Conservation (phyloP, 2,888 invertebrate species). For the Mesorhabditis sp. region DNA sequence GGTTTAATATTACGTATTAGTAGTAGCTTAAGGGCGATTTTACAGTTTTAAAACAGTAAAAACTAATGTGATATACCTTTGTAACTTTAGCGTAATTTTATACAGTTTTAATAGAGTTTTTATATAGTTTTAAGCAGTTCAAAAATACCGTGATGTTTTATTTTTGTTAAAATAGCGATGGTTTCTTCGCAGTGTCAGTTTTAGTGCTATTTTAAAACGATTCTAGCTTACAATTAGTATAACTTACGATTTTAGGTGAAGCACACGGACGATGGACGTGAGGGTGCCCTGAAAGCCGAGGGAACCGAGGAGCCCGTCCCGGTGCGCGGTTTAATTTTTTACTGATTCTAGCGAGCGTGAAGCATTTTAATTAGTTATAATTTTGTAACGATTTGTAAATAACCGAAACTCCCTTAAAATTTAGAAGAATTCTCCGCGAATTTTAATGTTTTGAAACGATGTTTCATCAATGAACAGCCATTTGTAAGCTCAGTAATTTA, state of each 20-base stretch:
- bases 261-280: constrained; percentile 19
- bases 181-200: too few relatives aligned
- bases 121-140: too few relatives aligned
- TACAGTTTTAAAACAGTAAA: too few relatives aligned
- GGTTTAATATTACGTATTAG: not conserved
- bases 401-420: not conserved
- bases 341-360: constrained; percentile 27
- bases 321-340: constrained; percentile 16
- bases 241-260: constrained; percentile 7
- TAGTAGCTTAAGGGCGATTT: too few relatives aligned
- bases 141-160: too few relatives aligned
- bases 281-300: constrained; percentile 43
- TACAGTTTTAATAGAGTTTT: too few relatives aligned
- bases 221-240: not conserved
- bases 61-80: too few relatives aligned
- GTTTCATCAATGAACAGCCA: not conserved
- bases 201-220: too few relatives aligned
- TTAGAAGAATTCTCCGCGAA: constrained; percentile 13
- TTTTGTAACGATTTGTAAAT: too few relatives aligned
- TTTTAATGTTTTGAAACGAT: not conserved
- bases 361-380: too few relatives aligned
- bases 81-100: too few relatives aligned
- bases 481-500: not conserved
- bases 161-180: too few relatives aligned
- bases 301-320: constrained; percentile 28